Base-by-base conservation (phyloP, 2,113 vertebrate species). In the Chionomys nivalis region DNA sequence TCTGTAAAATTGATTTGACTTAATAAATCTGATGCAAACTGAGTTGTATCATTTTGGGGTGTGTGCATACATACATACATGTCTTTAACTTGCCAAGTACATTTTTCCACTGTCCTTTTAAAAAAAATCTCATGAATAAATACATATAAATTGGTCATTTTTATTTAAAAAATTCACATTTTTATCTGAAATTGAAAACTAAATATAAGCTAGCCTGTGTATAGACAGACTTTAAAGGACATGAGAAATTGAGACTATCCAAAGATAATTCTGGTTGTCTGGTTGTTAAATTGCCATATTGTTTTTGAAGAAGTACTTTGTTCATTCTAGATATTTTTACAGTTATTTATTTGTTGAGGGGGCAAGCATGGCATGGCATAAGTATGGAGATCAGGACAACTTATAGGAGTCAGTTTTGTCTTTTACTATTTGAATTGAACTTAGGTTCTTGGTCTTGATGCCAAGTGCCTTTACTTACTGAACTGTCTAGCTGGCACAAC, bases 1-100 rank as follows among this genome's bases (percentile, higher is more conserved):
- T 90, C 97, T 0, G 0, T 97, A 97, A 98, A 98, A 98, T 9
- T 97, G 97, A 98, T 98, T 97, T 97, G 98, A 98, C 92, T 98
- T 98, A 98, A 55, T 97, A 98, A 97, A 94, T 98, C 97, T 94
- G 95, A 98, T 94, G 95, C 93, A 97, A 93, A 97, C 94, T 90
- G 90, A 97, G 95, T 94, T 97, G 63, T 76, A 92, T 94, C 89
- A 83, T 93, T 86, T 82, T 90, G 24, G 36, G 73, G 65, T 63
- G 47, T 6, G 36, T 1, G 79, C 66, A 81, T 94, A 97, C 95
- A 88, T 82, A 95, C 92, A 79, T 95, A 92, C 95, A 61, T n/a
- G 72, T 78, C 44, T 96, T 93, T 49, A 89, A 76, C 97, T 95
- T 87, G 92, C 47, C 89, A 42, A 96, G 88, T 89, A 90, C 65